Conservation (phyloP, 2,113 vertebrate species). For the Microcebus griseorufus region DNA sequence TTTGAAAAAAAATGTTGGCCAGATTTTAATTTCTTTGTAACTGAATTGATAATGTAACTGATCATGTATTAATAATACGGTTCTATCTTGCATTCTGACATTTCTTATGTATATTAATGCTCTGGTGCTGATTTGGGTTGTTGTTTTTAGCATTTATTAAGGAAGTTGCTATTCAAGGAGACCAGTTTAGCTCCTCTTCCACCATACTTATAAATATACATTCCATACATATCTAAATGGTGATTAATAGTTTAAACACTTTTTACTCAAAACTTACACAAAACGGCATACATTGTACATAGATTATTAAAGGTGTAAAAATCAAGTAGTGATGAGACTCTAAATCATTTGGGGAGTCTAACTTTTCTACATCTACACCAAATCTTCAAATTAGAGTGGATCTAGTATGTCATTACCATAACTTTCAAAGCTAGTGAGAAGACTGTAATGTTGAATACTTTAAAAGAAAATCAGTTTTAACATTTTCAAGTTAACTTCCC, state of each 20-base stretch:
- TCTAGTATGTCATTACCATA: background rate
- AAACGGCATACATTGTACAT: background rate
- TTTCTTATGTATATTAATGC: background rate
- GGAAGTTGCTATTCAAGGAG: background rate
- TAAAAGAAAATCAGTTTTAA: background rate
- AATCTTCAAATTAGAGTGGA: background rate
- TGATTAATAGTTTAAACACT: background rate
- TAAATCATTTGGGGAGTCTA: background rate
- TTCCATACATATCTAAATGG: background rate
- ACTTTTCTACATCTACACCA: background rate
- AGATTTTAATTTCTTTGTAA: background rate
- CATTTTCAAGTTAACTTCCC: background rate
- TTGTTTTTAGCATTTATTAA: slow-evolving; percentile 41
- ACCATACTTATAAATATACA: background rate
- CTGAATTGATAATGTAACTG: background rate
- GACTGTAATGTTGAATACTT: background rate
- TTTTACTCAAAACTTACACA: background rate
- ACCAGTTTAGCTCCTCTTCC: background rate
- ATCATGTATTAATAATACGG: background rate
- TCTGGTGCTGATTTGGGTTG: background rate
- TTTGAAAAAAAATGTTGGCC: background rate
- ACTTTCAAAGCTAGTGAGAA: background rate
- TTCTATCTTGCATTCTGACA: background rate
- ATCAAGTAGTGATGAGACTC: background rate
- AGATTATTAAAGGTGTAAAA: background rate